A percentile compares a stretch with the other conserved stretches of the same genome.
Evolutionary conservation across 1,140 invertebrate genomes (phyloP).

Genomic region (Drosophila tsacasi): DNA sequence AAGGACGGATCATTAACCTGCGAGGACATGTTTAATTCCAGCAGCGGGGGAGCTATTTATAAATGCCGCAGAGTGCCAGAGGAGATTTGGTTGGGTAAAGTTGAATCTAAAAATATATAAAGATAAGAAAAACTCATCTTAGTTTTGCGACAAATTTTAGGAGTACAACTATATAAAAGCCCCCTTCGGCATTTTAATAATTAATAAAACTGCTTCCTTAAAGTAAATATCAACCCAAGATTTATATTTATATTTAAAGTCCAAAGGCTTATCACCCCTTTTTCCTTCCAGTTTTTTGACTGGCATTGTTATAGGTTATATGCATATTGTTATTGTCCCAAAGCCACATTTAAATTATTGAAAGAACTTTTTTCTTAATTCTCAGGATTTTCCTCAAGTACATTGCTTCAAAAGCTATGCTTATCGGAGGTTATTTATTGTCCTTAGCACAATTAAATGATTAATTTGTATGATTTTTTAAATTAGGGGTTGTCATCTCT

Average conservation of each 20-base stretch:
- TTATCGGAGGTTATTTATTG: not conserved
- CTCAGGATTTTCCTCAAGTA: not conserved
- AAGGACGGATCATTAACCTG: constrained; percentile 31
- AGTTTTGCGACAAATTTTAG: not conserved
- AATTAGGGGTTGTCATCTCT: constrained; percentile 3
- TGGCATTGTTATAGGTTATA: no score
- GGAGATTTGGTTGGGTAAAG: not conserved
- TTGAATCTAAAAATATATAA: not conserved
- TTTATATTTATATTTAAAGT: not conserved
- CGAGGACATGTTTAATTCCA: constrained; percentile 22
- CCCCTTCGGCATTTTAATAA: not conserved
- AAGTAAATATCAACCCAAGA: not conserved
- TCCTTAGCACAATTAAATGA: constrained; percentile 5
- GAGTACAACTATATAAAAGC: not conserved
- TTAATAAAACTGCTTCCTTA: not conserved
- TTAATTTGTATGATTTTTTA: not conserved
- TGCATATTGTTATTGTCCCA: not conserved
- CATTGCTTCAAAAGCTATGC: not conserved
- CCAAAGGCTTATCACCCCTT: not conserved
- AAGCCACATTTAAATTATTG: not conserved
- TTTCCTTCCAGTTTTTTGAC: not conserved
- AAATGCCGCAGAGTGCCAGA: constrained; percentile 3
- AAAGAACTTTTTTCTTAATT: not conserved
- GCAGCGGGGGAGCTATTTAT: constrained; percentile 44
- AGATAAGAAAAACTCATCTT: no score